These are phyloP conservation scores for Watsonalla cultraria DNA, from an alignment of 2,888 invertebrate genomes.

Conservation along the genomic window DNA sequence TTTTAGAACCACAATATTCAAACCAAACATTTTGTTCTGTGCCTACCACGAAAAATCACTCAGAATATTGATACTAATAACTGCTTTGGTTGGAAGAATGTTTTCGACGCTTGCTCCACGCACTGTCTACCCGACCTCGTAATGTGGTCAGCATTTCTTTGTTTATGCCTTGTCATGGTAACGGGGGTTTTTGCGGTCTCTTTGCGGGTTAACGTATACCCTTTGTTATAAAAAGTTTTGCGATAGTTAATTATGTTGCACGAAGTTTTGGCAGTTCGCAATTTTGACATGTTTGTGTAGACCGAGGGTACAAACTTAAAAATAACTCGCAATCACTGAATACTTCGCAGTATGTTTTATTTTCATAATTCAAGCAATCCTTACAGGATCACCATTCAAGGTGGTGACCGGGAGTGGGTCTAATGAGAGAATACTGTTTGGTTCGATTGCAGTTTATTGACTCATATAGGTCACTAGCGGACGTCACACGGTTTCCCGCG, in stretches of 20 bases:
- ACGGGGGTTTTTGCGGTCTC: constrained; percentile 49
- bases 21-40: no score
- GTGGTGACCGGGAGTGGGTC: no score
- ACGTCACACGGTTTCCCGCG: no score
- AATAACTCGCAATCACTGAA: background rate
- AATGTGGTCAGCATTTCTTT: constrained; percentile 33
- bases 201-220: constrained; percentile 25
- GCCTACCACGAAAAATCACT: no score
- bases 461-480: no score
- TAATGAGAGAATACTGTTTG: no score
- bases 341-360: background rate
- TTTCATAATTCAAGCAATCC: no score
- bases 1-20: no score
- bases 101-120: background rate
- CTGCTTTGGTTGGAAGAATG: no score
- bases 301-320: background rate
- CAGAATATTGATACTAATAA: no score
- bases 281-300: constrained; percentile 24
- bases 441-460: no score
- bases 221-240: constrained; percentile 52
- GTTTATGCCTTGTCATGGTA: constrained; percentile 53
- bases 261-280: constrained; percentile 47
- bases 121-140: background rate
- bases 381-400: no score
- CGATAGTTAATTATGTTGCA: constrained; percentile 55